Conservation (phyloP, 1,140 invertebrate genomes). For the Drosophila nasuta region DNA sequence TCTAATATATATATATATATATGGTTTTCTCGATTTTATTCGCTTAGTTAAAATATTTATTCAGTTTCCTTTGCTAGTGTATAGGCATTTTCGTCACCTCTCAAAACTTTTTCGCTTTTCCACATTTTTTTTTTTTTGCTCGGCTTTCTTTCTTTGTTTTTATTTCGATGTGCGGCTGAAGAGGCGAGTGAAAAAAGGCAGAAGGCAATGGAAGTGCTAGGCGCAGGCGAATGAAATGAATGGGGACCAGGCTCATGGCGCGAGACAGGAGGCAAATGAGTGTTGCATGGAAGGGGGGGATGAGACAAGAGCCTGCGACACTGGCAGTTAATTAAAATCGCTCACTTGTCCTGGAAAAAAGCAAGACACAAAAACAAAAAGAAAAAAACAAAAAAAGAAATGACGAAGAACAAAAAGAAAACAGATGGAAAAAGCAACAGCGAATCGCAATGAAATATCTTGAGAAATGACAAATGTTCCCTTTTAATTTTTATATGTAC, state of each 20-base stretch:
- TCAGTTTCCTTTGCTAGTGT: background rate
- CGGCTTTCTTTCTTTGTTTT: constrained; percentile 27
- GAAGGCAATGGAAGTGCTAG: constrained; percentile 9
- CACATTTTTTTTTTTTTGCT: background rate
- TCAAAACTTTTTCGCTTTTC: background rate
- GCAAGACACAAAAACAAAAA: constrained; percentile 18
- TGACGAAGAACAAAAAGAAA: background rate
- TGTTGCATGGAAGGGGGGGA: background rate
- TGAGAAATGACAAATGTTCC: constrained; percentile 40
- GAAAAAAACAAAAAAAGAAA: constrained; percentile 6
- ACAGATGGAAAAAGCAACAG: constrained; percentile 12
- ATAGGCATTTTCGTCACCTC: background rate
- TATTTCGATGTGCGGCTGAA: constrained; percentile 1
- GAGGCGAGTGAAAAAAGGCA: background rate
- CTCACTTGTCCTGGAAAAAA: constrained; percentile 51
- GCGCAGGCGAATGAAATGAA: constrained; percentile 1
- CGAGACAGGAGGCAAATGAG: background rate
- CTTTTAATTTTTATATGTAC: constrained; percentile 26
- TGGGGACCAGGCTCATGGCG: background rate
- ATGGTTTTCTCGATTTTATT: no score
- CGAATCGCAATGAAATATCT: constrained; percentile 26
- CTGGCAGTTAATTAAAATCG: constrained; percentile 76
- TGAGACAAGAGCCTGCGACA: constrained; percentile 49
- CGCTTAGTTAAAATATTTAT: background rate
- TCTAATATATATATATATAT: no score